phyloP scores from a whole-genome alignment of 2,113 vertebrate species.

The Oriolus oriolus region DNA sequence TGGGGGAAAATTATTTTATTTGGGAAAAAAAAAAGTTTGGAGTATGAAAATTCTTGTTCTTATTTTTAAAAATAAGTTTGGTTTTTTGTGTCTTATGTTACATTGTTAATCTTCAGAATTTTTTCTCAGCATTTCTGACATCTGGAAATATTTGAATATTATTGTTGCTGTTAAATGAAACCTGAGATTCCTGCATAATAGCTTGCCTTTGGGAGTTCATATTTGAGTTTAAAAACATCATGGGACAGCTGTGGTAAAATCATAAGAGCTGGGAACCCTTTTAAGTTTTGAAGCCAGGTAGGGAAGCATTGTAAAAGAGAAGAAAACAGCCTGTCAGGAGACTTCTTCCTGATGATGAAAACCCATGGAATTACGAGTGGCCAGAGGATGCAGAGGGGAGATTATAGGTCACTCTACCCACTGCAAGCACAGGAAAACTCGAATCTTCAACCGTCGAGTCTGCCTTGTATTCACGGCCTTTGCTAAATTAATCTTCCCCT shows the following conservation, averaged over 20 bases:
- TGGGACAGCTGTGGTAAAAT: not conserved
- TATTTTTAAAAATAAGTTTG: not conserved
- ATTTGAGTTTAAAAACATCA: not conserved
- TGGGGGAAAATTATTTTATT: not conserved
- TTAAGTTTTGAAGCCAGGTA: not conserved
- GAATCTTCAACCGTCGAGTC: not conserved
- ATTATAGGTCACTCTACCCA: not conserved
- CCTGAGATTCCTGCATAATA: not conserved
- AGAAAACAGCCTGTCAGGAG: not conserved
- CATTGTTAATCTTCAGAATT: not conserved
- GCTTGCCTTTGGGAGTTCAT: not conserved
- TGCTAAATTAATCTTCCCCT: not conserved
- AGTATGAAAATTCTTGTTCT: not conserved
- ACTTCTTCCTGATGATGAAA: not conserved
- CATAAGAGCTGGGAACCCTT: not conserved
- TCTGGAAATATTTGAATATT: not conserved
- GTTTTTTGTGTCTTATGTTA: not conserved
- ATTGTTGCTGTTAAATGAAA: not conserved
- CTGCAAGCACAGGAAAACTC: not conserved
- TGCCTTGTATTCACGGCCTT: not conserved
- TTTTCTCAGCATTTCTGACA: not conserved
- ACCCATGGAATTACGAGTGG: not conserved
- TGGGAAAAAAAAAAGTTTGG: rapidly evolving
- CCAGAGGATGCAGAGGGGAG: not conserved
- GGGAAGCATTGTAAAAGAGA: not conserved